A percentile compares a stretch with the other conserved stretches of the same genome.
Evolutionary conservation across 1,140 invertebrate species (phyloP).

Genomic region (Brachionus rotundiformis): DNA sequence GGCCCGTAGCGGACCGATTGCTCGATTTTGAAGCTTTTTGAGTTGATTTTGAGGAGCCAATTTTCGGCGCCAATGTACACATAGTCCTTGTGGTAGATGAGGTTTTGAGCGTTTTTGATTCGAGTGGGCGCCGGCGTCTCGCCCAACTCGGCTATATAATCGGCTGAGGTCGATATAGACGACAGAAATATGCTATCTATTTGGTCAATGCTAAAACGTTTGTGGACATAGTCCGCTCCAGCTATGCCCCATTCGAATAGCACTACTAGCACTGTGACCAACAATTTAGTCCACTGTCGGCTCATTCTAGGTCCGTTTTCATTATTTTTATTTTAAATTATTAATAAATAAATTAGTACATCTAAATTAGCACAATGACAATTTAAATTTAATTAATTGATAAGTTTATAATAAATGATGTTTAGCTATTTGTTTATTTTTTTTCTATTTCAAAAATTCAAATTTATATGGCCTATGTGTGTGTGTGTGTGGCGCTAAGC

Average conservation of each 20-base stretch:
- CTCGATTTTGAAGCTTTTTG: slow-evolving; percentile 3
- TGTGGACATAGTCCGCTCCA: background rate
- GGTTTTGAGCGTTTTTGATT: background rate
- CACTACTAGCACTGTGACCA: background rate
- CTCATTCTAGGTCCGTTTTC: background rate
- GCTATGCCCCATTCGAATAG: background rate
- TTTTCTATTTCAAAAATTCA: too few relatives aligned
- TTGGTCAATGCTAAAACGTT: background rate
- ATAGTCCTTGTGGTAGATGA: background rate
- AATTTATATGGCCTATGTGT: background rate
- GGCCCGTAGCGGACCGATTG: slow-evolving; percentile 41
- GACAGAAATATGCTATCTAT: background rate
- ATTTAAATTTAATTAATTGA: background rate
- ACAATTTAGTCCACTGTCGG: background rate
- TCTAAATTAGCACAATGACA: background rate
- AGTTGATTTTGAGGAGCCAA: slow-evolving; percentile 38
- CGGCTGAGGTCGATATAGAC: background rate
- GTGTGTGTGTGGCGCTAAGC: background rate
- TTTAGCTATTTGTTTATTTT: too few relatives aligned
- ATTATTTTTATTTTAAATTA: background rate
- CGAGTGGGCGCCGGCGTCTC: background rate
- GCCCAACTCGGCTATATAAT: background rate
- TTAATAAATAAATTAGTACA: background rate
- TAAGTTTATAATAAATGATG: too few relatives aligned
- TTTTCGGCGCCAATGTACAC: slow-evolving; percentile 20